Conservation (phyloP, 1,140 invertebrate genomes). For the Drosophila busckii region DNA sequence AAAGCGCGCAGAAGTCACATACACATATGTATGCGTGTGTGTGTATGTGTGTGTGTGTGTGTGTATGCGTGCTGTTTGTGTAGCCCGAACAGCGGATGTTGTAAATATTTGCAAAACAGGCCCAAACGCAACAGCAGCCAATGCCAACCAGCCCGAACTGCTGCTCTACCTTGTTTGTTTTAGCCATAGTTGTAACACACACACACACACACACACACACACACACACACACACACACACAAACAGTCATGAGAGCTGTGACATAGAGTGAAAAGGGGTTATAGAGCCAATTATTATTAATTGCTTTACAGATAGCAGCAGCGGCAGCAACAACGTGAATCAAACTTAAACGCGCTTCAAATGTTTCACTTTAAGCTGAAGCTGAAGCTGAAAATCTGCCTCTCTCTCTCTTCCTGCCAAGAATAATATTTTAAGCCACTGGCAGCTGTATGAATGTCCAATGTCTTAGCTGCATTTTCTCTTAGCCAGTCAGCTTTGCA, state of each 20-base stretch:
- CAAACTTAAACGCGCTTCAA: slow-evolving; percentile 5
- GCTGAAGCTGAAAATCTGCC: no score
- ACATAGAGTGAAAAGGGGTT: slow-evolving; percentile 43
- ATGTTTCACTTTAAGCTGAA: no score
- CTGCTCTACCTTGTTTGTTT: slow-evolving; percentile 5
- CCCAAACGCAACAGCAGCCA: slow-evolving; percentile 6
- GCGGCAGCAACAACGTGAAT: slow-evolving; percentile 7
- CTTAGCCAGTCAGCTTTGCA: not conserved
- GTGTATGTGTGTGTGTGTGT: slow-evolving; percentile 5
- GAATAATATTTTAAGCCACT: no score
- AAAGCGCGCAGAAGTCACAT: slow-evolving; percentile 47
- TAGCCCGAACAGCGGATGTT: slow-evolving; percentile 56
- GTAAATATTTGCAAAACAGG: slow-evolving; percentile 70
- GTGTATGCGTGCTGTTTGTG: slow-evolving; percentile 41
- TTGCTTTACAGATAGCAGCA: slow-evolving; percentile 68
- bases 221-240: slow-evolving; percentile 6
- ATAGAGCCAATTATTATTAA: slow-evolving; percentile 74
- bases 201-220: slow-evolving; percentile 6
- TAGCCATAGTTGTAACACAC: slow-evolving; percentile 6
- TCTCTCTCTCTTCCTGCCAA: no score
- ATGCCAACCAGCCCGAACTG: not conserved
- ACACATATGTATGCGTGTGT: slow-evolving; percentile 9
- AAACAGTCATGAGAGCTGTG: slow-evolving; percentile 9
- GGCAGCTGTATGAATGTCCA: not conserved
- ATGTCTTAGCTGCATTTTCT: not conserved